Conservation (phyloP, 2,888 invertebrate species). For the Iphiclides podalirius region DNA sequence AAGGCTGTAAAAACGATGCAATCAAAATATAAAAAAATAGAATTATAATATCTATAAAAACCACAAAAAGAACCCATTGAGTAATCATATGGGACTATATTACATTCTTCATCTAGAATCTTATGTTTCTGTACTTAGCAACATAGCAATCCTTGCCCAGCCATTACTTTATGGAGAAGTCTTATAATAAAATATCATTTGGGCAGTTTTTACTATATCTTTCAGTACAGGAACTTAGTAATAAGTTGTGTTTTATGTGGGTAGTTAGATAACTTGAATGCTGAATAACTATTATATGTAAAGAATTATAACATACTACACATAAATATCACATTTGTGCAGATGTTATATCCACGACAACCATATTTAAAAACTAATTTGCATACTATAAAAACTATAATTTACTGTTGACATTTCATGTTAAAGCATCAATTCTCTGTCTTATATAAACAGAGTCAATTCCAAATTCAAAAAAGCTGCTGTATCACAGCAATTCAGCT, state of each 20-base stretch:
- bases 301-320: background rate
- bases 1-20: too few relatives aligned
- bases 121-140: constrained; percentile 2
- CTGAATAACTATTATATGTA: constrained; percentile 36
- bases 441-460: too few relatives aligned
- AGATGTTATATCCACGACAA: background rate
- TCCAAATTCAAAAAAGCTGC: too few relatives aligned
- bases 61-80: too few relatives aligned
- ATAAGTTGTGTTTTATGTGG: constrained; percentile 64
- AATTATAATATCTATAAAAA: background rate
- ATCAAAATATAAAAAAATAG: background rate
- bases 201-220: constrained; percentile 70
- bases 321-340: background rate
- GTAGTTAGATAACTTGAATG: constrained; percentile 63
- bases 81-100: too few relatives aligned
- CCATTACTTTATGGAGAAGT: constrained; percentile 1
- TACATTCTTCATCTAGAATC: background rate
- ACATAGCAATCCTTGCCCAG: background rate
- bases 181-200: constrained; percentile 39
- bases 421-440: too few relatives aligned
- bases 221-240: constrained; percentile 78
- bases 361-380: too few relatives aligned
- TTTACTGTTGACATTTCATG: too few relatives aligned
- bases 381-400: too few relatives aligned
- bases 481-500: too few relatives aligned